Base-by-base conservation (phyloP, 2,113 vertebrate species). In the Anser brachyrhynchus region DNA sequence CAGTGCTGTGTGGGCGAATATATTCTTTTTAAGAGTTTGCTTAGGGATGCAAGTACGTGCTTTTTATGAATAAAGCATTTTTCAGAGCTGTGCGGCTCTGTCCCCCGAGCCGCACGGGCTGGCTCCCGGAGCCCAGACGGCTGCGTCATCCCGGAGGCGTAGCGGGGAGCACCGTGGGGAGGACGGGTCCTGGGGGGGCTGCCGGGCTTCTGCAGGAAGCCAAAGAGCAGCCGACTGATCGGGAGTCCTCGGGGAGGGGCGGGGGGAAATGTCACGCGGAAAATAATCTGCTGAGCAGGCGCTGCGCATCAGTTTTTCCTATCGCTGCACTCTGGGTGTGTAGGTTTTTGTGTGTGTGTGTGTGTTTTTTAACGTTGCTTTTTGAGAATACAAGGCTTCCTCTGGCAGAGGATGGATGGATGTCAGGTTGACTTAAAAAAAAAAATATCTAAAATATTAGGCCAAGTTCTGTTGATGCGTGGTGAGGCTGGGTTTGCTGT, bases 131-230 rank as follows among this genome's bases (percentile, higher is more conserved):
- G 54, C 58, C n/a, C 83, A 20, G 78, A 21, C 1, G 1, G 19
- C 87, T 57, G 33, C 3, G 1, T n/a, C 61, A 31, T 7, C 43
- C 49, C 12, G 13, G 16, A 51, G 0, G 0, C 3, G 13, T 23
- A 43, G 39, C 76, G 26, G 19, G 39, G 65, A 44, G 84, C 33
- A 2, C 1, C 0, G 5, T 0, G 0, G 44, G 62, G 26, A 41
- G 41, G 46, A 49, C 0, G 0, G 26, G 10, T 35, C 70, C 70
- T 37, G 11, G 16, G 1, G 0, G 0, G 64, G 59, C 64, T 44
- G 25, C 59, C 73, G 20, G 74, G 18, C 70, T 82, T 15, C 26
- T 44, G 44, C 69, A 7, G 39, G 1, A 49, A 15, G 72, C 69
- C 89, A 16, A 28, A 29, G 0, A 83, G 72, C 92, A n/a, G 85